Base-by-base conservation (phyloP, 1,140 invertebrate genomes). In the Drosophila virilis region DNA sequence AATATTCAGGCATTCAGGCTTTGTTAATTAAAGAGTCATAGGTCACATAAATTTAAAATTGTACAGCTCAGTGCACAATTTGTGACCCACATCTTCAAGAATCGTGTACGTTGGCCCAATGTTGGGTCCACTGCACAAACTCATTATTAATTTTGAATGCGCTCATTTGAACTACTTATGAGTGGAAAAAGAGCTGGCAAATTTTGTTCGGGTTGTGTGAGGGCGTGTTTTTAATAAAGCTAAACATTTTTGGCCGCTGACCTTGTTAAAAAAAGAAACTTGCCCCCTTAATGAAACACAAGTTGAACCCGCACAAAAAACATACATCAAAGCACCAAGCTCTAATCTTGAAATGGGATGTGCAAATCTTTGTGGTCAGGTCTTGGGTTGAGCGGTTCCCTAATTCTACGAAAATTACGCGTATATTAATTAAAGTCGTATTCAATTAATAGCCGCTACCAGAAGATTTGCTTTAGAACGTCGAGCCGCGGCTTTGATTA, bases 41-140 rank as follows among this genome's bases (percentile, higher is more conserved):
- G 50, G 50, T 67, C 59, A 74, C 61, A 86, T 77, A 37, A 83
- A 82, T 76, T 79, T 66, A 88, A 77, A 45, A 88, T 88, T 86
- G 82, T 73, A 82, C 83, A 73, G 72, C 68, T 88, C 68, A 88
- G 78, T 61, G 68, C 78, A 74, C 78, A 77, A 42, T 74, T 77
- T 74, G n/a, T 9, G 3, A 17, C 45, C 32, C 6, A 28, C 22
- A 9, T n/a, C 22, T 55, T 12, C 2, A 10, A 6, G 45, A 17
- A 22, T 17, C 17, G 45, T 22, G 28, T 8, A 8, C 32, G 15
- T 33, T 45, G 9, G 3, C 38, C 17, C 22, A 32, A 42, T 42
- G n/a, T 32, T 32, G n/a, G 38, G 54, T 57, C 40, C 10, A 32
- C 10, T 57, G 38, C 22, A 43, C 42, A 35, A 35, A 35, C 42